These are phyloP conservation scores for Strigamia transsilvanica DNA, from an alignment of 2,888 invertebrate species.

Conservation along the genomic window DNA sequence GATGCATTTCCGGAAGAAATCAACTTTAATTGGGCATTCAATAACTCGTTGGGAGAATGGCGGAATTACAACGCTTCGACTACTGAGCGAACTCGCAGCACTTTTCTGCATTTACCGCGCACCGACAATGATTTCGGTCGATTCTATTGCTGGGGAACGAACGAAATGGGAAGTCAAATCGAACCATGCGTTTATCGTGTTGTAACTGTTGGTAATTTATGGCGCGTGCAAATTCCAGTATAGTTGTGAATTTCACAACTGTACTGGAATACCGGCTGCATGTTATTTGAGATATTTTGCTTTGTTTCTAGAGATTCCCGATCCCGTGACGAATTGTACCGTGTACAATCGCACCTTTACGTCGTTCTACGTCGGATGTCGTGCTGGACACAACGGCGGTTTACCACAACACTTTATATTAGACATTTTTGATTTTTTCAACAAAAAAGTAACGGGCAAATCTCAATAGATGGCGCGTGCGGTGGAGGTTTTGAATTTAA, in stretches of 20 bases:
- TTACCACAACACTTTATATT: neutral
- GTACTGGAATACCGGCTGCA: too few species aligned
- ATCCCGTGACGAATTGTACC: neutral
- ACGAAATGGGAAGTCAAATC: conserved; percentile 58
- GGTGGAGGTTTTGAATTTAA: neutral
- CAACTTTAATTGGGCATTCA: conserved; percentile 92
- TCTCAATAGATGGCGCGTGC: neutral
- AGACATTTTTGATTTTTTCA: neutral
- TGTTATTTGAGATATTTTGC: neutral
- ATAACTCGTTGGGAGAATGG: conserved; percentile 88
- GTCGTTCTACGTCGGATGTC: neutral
- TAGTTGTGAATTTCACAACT: too few species aligned
- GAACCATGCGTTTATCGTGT: conserved; percentile 59
- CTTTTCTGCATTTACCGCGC: conserved; percentile 58
- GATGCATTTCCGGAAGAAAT: conserved; percentile 89
- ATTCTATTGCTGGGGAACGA: conserved; percentile 59
- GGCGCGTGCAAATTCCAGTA: too few species aligned
- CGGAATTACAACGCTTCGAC: conserved; percentile 74
- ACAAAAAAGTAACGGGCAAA: neutral
- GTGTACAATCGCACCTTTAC: neutral
- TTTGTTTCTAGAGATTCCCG: neutral
- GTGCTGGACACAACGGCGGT: neutral
- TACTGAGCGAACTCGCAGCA: conserved; percentile 56
- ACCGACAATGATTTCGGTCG: conserved; percentile 60
- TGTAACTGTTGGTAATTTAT: conserved; percentile 58